phyloP scores from a whole-genome alignment of 2,888 invertebrate genomes.

The Eupithecia inturbata region DNA sequence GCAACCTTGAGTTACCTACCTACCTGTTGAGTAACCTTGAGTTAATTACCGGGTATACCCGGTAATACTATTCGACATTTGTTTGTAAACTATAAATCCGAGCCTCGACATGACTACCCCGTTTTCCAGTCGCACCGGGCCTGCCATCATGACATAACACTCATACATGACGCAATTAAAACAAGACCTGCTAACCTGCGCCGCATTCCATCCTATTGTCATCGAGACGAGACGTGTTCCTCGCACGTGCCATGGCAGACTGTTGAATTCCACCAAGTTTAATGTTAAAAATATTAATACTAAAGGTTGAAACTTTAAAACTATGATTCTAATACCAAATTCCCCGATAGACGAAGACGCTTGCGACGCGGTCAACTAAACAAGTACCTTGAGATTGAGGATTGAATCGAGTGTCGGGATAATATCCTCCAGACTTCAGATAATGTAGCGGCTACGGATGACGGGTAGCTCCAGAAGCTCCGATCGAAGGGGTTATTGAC shows the following conservation, averaged over 20 bases:
- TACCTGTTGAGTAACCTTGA: too few relatives aligned
- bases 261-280: background rate
- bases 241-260: slow-evolving; percentile 39
- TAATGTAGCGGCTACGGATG: background rate
- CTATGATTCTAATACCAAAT: background rate
- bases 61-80: slow-evolving; percentile 9
- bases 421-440: background rate
- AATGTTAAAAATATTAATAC: background rate
- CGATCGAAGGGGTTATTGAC: slow-evolving; percentile 20
- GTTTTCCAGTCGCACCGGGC: slow-evolving; percentile 29
- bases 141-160: slow-evolving; percentile 38
- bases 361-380: background rate
- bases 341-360: background rate
- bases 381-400: slow-evolving; percentile 5
- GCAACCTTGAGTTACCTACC: too few relatives aligned
- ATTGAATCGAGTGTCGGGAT: background rate
- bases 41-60: too few relatives aligned
- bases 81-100: slow-evolving; percentile 16
- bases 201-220: slow-evolving; percentile 64
- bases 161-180: slow-evolving; percentile 42
- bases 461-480: slow-evolving; percentile 1
- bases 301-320: background rate
- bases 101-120: background rate
- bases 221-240: slow-evolving; percentile 39
- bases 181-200: slow-evolving; percentile 42